Evolutionary conservation across 2,797 vertebrate species (phyloP).

Genomic region (Anas acuta): DNA sequence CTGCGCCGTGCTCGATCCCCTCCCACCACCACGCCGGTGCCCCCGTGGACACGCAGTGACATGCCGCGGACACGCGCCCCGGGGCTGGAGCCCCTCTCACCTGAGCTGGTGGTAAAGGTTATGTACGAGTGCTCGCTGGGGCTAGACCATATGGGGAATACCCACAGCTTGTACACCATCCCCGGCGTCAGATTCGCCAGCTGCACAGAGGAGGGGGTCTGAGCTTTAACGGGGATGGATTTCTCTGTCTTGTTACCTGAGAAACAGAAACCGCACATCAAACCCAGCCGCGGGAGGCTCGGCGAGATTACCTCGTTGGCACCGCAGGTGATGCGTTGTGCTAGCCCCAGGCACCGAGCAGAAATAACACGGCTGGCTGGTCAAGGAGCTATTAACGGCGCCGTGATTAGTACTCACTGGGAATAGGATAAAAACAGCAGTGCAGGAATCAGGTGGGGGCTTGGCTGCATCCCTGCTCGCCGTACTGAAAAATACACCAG

Average conservation of each 20-base stretch:
- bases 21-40: slow-evolving; percentile 9
- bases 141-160: slow-evolving; percentile 92
- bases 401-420: background rate
- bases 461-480: background rate
- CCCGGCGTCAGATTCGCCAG: slow-evolving; percentile 91
- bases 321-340: background rate
- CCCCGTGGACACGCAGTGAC: slow-evolving; percentile 16
- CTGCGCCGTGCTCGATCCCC: slow-evolving; percentile 55
- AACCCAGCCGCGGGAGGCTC: slow-evolving; percentile 66
- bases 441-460: background rate
- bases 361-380: background rate
- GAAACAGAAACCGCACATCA: slow-evolving; percentile 93
- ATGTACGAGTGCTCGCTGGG: slow-evolving; percentile 87
- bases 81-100: slow-evolving; percentile 85
- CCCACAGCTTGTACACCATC: slow-evolving; percentile 92
- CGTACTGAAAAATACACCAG: rapidly evolving
- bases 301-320: background rate
- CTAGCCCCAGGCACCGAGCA: background rate
- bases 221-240: slow-evolving; percentile 84
- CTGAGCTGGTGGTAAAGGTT: slow-evolving; percentile 97
- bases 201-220: slow-evolving; percentile 83
- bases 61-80: slow-evolving; percentile 48
- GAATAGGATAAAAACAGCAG: background rate
- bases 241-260: slow-evolving; percentile 92
- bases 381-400: background rate